Evolutionary conservation across 2,888 invertebrate genomes (phyloP).

Genomic region (Cantharis rufa): DNA sequence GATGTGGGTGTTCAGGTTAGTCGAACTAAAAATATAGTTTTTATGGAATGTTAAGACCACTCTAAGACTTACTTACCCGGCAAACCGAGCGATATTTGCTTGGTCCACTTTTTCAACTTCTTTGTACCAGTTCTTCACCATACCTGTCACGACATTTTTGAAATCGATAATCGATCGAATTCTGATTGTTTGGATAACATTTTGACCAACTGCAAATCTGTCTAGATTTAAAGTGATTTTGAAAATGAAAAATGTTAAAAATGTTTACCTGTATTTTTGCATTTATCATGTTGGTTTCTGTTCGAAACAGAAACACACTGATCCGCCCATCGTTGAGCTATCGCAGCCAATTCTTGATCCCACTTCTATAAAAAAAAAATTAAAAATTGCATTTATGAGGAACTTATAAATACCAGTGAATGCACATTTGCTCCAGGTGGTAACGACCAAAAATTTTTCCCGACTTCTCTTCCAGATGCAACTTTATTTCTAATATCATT

Average conservation of each 20-base stretch:
- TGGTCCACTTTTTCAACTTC: neutral
- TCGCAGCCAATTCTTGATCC: slow-evolving; percentile 11
- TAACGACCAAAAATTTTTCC: neutral
- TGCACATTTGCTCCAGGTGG: slow-evolving; percentile 4
- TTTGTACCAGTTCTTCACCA: slow-evolving; percentile 2
- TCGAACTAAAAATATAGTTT: neutral
- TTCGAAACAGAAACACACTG: neutral
- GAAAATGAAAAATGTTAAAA: neutral
- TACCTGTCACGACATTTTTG: neutral
- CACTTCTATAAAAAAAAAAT: slow-evolving; percentile 6
- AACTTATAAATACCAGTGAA: neutral
- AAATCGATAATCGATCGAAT: neutral
- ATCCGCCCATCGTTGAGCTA: slow-evolving; percentile 17
- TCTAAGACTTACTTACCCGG: neutral
- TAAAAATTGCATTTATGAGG: neutral
- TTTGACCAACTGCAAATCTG: slow-evolving; percentile 12
- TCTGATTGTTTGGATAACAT: neutral
- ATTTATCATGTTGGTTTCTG: slow-evolving; percentile 4
- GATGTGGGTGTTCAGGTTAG: neutral
- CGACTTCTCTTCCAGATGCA: slow-evolving; percentile 3
- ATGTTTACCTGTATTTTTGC: neutral
- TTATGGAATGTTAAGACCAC: neutral
- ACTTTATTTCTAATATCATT: slow-evolving; percentile 6
- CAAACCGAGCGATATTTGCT: neutral
- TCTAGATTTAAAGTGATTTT: neutral